A percentile compares a stretch with the other conserved stretches of the same genome.
phyloP scores from a whole-genome alignment of 2,113 vertebrate species.

The Nothobranchius furzeri region DNA sequence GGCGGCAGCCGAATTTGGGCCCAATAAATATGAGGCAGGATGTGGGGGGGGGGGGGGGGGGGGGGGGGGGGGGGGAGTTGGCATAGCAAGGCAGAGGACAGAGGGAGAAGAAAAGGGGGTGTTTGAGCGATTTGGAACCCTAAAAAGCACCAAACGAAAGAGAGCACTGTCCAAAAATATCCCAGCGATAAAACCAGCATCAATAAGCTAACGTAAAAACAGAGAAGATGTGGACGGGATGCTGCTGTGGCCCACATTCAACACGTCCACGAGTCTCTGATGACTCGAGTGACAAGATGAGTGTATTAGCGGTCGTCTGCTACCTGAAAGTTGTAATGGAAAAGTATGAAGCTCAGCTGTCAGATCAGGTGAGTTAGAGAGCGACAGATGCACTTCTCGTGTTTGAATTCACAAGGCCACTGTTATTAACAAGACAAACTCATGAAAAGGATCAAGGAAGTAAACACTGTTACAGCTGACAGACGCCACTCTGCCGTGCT shows the following conservation, averaged over 20 bases:
- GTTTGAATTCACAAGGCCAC: constrained; percentile 37
- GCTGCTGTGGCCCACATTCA: constrained; percentile 42
- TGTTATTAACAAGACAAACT: constrained; percentile 22
- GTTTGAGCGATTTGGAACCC: constrained; percentile 43
- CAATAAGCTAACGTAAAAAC: constrained; percentile 28
- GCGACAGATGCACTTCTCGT: constrained; percentile 36
- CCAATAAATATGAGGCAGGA: constrained; percentile 70
- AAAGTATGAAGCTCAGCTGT: constrained; percentile 37
- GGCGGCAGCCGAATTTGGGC: constrained; percentile 78
- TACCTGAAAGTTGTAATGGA: constrained; percentile 19
- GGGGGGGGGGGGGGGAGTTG: constrained; percentile 50
- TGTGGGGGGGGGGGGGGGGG: constrained; percentile 61
- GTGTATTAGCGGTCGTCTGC: neutral
- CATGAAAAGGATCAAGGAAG: constrained; percentile 26
- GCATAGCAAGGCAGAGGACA: constrained; percentile 46
- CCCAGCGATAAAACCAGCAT: constrained; percentile 12
- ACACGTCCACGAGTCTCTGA: constrained; percentile 35
- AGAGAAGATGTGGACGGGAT: constrained; percentile 21
- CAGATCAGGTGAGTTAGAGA: constrained; percentile 35
- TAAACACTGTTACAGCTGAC: constrained; percentile 36
- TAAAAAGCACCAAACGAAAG: constrained; percentile 21
- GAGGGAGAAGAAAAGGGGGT: constrained; percentile 38
- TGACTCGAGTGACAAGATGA: constrained; percentile 21
- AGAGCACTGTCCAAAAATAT: constrained; percentile 7
- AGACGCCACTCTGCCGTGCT: constrained; percentile 3